phyloP scores from a whole-genome alignment of 1,140 invertebrate species.

The Daktulosphaira vitifoliae region DNA sequence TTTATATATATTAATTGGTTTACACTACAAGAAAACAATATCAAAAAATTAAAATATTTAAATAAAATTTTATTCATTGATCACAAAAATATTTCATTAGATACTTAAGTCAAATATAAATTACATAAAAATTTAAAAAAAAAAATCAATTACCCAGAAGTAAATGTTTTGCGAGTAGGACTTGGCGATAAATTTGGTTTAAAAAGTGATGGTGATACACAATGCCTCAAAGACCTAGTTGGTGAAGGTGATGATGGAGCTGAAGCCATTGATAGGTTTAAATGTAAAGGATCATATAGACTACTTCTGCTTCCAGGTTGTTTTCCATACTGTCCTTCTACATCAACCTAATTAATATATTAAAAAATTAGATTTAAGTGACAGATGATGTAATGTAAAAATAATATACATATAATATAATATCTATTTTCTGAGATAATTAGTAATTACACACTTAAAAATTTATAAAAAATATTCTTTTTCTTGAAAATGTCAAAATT shows the following conservation, averaged over 20 bases:
- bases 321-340: conserved; percentile 3
- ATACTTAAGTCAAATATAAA: too few species aligned
- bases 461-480: too few species aligned
- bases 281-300: conserved; percentile 44
- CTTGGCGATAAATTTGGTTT: conserved; percentile 64
- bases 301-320: not conserved
- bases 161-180: conserved; percentile 68
- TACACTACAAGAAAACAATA: not conserved
- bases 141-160: conserved; percentile 49
- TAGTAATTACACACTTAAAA: too few species aligned
- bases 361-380: too few species aligned
- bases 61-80: too few species aligned
- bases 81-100: too few species aligned
- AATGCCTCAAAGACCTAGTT: conserved; percentile 45
- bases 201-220: conserved; percentile 36
- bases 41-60: too few species aligned
- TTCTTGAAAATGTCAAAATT: too few species aligned
- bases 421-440: too few species aligned
- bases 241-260: conserved; percentile 55
- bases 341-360: not conserved
- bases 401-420: too few species aligned
- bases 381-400: too few species aligned
- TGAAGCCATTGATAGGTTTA: conserved; percentile 42
- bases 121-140: not conserved
- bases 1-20: not conserved